phyloP scores from a whole-genome alignment of 2,797 vertebrate genomes.

The Trachops cirrhosus region DNA sequence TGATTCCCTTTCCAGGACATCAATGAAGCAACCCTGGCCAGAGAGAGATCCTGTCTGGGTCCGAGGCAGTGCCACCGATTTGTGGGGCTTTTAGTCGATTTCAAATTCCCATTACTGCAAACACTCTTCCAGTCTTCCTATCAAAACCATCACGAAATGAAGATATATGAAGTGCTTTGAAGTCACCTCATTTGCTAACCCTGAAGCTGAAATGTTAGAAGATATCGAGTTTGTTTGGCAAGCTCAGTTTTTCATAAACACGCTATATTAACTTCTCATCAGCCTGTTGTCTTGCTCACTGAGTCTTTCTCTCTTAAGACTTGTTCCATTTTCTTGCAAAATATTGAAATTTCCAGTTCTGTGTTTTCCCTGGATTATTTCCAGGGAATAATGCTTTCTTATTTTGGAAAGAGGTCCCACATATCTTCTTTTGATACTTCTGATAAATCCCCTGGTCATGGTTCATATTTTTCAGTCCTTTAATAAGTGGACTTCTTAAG shows the following conservation, averaged over 20 bases:
- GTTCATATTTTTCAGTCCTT: constrained; percentile 59
- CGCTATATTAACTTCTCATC: neutral
- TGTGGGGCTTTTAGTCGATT: constrained; percentile 19
- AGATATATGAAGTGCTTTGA: constrained; percentile 45
- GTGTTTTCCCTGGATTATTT: constrained; percentile 73
- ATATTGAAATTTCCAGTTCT: constrained; percentile 67
- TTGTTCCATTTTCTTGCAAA: constrained; percentile 70
- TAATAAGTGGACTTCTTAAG: constrained; percentile 33
- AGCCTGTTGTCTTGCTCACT: neutral
- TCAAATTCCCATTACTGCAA: neutral
- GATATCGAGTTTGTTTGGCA: neutral
- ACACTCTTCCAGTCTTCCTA: constrained; percentile 22
- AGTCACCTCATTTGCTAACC: constrained; percentile 25
- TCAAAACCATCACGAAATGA: constrained; percentile 40
- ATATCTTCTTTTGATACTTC: constrained; percentile 66
- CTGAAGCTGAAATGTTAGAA: constrained; percentile 23
- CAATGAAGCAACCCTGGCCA: neutral
- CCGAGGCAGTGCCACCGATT: neutral
- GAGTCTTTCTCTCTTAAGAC: constrained; percentile 30
- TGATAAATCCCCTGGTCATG: constrained; percentile 65
- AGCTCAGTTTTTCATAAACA: constrained; percentile 37
- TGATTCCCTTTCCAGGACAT: constrained; percentile 25
- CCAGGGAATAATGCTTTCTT: constrained; percentile 67
- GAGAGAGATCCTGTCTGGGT: constrained; percentile 3
- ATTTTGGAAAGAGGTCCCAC: constrained; percentile 69